Evolutionary conservation across 92 coral and sea anemone genomes (phyloP).

Genomic region (Metridium senile): DNA sequence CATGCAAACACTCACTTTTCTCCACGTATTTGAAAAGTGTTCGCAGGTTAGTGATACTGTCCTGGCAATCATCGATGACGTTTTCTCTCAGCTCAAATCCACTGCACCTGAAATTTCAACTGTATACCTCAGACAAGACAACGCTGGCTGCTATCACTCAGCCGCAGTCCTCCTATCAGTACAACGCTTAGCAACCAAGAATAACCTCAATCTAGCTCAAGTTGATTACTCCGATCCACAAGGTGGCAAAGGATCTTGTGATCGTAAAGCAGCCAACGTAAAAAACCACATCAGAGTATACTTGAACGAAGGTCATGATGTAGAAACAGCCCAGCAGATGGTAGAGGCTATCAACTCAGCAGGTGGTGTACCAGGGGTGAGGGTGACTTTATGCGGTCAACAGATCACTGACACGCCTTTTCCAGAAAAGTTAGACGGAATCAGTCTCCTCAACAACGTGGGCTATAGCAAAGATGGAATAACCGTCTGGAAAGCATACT

Average conservation of each 20-base stretch:
- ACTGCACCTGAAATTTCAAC: conserved; percentile 33
- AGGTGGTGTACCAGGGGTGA: conserved; percentile 31
- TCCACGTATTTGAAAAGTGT: conserved; percentile 28
- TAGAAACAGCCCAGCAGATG: conserved; percentile 43
- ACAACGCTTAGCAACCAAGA: conserved; percentile 18
- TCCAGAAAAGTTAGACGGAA: conserved; percentile 30
- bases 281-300: conserved; percentile 22
- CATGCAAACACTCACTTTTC: conserved; percentile 37
- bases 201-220: conserved; percentile 6
- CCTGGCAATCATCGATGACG: conserved; percentile 20
- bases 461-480: conserved; percentile 25
- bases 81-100: conserved; percentile 1
- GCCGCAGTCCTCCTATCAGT: conserved; percentile 6
- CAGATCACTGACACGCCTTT: neutral
- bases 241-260: conserved; percentile 62
- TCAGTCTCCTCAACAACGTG: conserved; percentile 39
- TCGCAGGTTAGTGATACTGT: conserved; percentile 22
- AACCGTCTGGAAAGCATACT: conserved; percentile 29
- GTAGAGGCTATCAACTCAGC: conserved; percentile 24
- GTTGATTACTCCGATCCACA: conserved; percentile 58
- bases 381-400: conserved; percentile 31
- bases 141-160: conserved; percentile 50
- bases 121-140: conserved; percentile 34
- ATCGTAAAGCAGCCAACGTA: conserved; percentile 52
- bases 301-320: conserved; percentile 39